phyloP scores from a whole-genome alignment of 2,888 invertebrate genomes.

The Glaucopsyche alexis region DNA sequence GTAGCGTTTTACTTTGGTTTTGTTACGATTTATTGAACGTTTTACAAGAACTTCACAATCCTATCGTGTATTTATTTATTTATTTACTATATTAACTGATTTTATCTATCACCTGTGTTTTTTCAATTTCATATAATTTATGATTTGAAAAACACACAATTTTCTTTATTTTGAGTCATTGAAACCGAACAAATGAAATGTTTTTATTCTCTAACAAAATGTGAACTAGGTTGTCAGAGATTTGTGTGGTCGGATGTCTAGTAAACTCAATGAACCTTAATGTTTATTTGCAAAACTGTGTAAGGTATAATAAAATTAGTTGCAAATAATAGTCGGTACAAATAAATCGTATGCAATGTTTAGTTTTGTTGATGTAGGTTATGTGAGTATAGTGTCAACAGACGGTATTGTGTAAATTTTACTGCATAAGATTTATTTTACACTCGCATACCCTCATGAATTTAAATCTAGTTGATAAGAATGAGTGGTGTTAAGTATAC shows the following conservation, averaged over 20 bases:
- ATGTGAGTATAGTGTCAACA: conserved; percentile 59
- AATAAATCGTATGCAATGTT: conserved; percentile 57
- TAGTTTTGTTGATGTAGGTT: conserved; percentile 59
- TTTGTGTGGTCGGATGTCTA: conserved; percentile 46
- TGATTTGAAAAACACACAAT: background rate
- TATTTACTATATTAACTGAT: conserved; percentile 21
- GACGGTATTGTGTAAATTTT: conserved; percentile 64
- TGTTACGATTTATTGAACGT: conserved; percentile 30
- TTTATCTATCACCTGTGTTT: conserved; percentile 30
- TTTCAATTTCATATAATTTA: conserved; percentile 30
- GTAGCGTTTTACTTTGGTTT: conserved; percentile 28
- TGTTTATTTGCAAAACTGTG: conserved; percentile 43
- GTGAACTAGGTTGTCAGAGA: conserved; percentile 49
- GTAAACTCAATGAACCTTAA: conserved; percentile 37
- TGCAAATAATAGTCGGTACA: conserved; percentile 58
- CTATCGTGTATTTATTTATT: conserved; percentile 22
- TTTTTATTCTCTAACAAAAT: conserved; percentile 49
- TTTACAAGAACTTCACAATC: conserved; percentile 27
- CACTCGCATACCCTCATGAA: conserved; percentile 64
- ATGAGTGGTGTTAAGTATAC: conserved; percentile 68
- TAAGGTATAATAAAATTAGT: conserved; percentile 43
- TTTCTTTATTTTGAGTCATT: conserved; percentile 47
- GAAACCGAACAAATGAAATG: conserved; percentile 60
- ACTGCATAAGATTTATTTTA: conserved; percentile 71
- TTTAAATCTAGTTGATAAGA: conserved; percentile 71